These are phyloP conservation scores for Syndactyla subalaris DNA, from an alignment of 2,797 vertebrate species.

Conservation along the genomic window DNA sequence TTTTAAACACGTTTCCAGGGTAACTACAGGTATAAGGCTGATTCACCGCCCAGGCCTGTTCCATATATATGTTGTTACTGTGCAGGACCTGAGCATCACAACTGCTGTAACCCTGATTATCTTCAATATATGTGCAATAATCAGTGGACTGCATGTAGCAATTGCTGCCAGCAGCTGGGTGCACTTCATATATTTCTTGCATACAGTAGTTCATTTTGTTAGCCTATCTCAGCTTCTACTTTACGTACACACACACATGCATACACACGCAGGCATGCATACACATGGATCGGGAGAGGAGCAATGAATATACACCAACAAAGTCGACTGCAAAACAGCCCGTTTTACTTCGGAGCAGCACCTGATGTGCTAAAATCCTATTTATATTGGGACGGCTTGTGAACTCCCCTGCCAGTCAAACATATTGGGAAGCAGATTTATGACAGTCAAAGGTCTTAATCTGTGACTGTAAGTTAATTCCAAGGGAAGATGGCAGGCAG, in stretches of 20 bases:
- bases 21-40: slow-evolving; percentile 90
- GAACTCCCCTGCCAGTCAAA: slow-evolving; percentile 78
- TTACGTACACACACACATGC: slow-evolving; percentile 75
- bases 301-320: slow-evolving; percentile 76
- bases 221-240: slow-evolving; percentile 74
- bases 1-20: slow-evolving; percentile 86
- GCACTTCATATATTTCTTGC: slow-evolving; percentile 88
- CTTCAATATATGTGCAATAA: slow-evolving; percentile 88
- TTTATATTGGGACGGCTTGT: slow-evolving; percentile 79
- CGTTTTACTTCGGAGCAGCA: slow-evolving; percentile 69
- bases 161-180: slow-evolving; percentile 81
- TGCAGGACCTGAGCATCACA: slow-evolving; percentile 87
- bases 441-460: slow-evolving; percentile 89
- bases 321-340: slow-evolving; percentile 68
- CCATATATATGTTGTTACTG: slow-evolving; percentile 89
- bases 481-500: slow-evolving; percentile 80
- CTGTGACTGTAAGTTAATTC: slow-evolving; percentile 88
- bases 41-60: slow-evolving; percentile 89
- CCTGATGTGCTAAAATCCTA: slow-evolving; percentile 73
- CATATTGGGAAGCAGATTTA: slow-evolving; percentile 90
- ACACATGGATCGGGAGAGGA: slow-evolving; percentile 68
- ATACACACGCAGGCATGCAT: slow-evolving; percentile 72
- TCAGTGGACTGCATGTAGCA: slow-evolving; percentile 85
- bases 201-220: slow-evolving; percentile 92
- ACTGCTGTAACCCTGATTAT: slow-evolving; percentile 83